Base-by-base conservation (phyloP, 2,888 invertebrate genomes). In the Artemia sp. region DNA sequence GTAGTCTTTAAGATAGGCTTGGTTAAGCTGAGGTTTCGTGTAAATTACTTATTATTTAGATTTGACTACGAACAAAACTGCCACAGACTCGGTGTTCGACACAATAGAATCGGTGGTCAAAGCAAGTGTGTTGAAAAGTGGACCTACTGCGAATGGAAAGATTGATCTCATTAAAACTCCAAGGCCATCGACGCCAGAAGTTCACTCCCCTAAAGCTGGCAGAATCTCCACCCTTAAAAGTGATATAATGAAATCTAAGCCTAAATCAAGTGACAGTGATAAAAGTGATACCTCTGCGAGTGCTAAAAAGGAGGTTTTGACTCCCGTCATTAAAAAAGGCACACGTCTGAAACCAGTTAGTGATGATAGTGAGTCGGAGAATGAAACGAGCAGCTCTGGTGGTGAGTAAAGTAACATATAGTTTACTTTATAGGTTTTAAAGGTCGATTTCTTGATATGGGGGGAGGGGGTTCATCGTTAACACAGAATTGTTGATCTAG, bases 301-400 rank as follows among this genome's bases (percentile, higher is more conserved):
- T 58, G 64, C 64, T 19, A 58, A 10, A 19, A 38, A 38, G 38
- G 38, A 38, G 2, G 38, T 38, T 38, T 38, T 38, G 38, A 58
- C 64, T 10, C 64, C 64, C 11, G 64, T 58, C 14, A 8, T 24
- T 24, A 58, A 58, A 24, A 24, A 58, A 24, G 64, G 10, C 64
- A 58, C n/a, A 24, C 24, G 8, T n/a, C 24, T 10, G 24, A 58
- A 58, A 58, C 14, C 9, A 58, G 64, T 58, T n/a, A 58, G 64
- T 10, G 64, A 58, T 58, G 64, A 58, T 9, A 58, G 64, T 58
- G 64, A 58, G n/a, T 58, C 64, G 14, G 64, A 58, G 64, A 24
- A 58, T n/a, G 64, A 58, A 24, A 58, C 64, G 9, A 58, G 64
- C 24, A 38, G 38, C 38, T 38, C 38, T 38, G 38, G 38, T 38